Percentiles rank a stretch among this genome's conserved stretches.
These are phyloP conservation scores for Hypomecis punctinalis DNA, from an alignment of 2,888 invertebrate genomes.

Conservation along the genomic window DNA sequence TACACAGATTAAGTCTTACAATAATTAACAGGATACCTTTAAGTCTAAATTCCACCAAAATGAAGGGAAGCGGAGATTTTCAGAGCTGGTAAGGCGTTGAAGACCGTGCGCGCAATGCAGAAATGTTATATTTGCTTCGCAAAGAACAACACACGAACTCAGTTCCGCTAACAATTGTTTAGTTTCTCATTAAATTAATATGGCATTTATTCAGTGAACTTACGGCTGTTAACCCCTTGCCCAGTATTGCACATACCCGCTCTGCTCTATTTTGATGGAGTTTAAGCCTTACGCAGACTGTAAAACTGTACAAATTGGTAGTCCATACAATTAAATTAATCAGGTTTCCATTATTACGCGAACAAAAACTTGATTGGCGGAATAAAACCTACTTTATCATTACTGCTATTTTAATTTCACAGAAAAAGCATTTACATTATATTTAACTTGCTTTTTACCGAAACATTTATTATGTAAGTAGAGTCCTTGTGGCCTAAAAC, in stretches of 20 bases:
- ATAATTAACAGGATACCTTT: background rate
- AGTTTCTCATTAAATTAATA: too few relatives aligned
- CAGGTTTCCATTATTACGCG: background rate
- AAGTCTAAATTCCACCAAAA: too few relatives aligned
- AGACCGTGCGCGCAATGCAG: too few relatives aligned
- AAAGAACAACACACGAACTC: too few relatives aligned
- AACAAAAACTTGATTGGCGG: constrained; percentile 19
- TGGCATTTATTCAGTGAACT: too few relatives aligned
- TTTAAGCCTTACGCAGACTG: background rate
- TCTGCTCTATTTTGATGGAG: background rate
- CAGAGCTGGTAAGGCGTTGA: too few relatives aligned
- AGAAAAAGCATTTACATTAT: constrained; percentile 47
- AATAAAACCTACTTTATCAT: constrained; percentile 26
- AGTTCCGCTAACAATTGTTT: too few relatives aligned
- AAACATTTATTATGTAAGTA: background rate
- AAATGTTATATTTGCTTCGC: too few relatives aligned
- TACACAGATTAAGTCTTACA: constrained; percentile 14
- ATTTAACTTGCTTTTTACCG: constrained; percentile 32
- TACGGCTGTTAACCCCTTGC: too few relatives aligned
- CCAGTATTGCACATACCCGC: too few relatives aligned
- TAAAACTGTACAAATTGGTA: constrained; percentile 21
- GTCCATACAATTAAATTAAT: background rate
- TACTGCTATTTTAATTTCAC: constrained; percentile 5
- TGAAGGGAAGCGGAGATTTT: too few relatives aligned
- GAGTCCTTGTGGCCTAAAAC: background rate